Conservation (phyloP, 2,888 invertebrate species). For the Lottia gigantea region DNA sequence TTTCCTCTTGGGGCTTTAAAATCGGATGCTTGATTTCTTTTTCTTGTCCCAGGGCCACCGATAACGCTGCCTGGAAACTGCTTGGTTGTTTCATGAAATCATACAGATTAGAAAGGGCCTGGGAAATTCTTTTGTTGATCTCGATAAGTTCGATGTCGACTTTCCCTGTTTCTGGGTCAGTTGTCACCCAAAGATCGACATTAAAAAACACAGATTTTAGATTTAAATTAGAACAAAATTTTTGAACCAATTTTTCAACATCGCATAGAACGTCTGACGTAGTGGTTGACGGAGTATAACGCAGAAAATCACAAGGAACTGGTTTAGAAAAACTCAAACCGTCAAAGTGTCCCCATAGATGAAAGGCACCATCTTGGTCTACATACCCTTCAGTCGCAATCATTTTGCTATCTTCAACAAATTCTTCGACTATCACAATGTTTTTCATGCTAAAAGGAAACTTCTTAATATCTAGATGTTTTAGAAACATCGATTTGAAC, state of each 20-base stretch:
- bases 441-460: background rate
- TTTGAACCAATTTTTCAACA: background rate
- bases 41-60: background rate
- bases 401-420: background rate
- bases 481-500: background rate
- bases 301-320: background rate
- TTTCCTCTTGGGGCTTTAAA: background rate
- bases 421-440: background rate
- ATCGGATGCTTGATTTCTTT: background rate
- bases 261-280: background rate
- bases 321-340: background rate
- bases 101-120: background rate
- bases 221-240: background rate
- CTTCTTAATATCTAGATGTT: background rate
- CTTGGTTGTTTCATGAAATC: background rate
- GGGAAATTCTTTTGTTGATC: background rate
- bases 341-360: background rate
- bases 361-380: background rate
- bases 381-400: background rate
- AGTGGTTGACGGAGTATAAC: background rate
- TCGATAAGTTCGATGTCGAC: background rate
- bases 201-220: slow-evolving; percentile 1
- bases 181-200: background rate
- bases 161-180: background rate
- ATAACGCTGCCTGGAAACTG: background rate